These are phyloP conservation scores for Leucophenga maculata DNA, from an alignment of 2,888 invertebrate genomes.

Conservation along the genomic window DNA sequence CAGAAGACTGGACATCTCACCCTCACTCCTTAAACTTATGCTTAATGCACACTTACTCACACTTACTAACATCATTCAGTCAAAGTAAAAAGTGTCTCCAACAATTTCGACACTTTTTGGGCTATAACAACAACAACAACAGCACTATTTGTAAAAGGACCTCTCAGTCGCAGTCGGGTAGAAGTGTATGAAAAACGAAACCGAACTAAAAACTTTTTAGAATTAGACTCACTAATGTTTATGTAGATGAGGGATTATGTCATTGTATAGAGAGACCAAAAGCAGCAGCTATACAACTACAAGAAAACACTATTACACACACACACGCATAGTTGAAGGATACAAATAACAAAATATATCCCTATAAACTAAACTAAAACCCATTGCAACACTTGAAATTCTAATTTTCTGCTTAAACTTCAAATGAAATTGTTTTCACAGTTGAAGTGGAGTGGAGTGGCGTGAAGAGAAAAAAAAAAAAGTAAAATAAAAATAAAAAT, in stretches of 20 bases:
- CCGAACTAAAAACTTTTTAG: conserved; percentile 64
- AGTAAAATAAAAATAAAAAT: conserved; percentile 44
- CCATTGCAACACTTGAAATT: conserved; percentile 64
- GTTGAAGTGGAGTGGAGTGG: conserved; percentile 36
- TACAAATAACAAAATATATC: conserved; percentile 23
- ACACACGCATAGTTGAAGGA: conserved; percentile 27
- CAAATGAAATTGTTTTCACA: conserved; percentile 59
- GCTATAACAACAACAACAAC: background rate
- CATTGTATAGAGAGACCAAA: conserved; percentile 50
- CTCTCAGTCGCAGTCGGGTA: background rate
- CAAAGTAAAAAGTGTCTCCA: background rate
- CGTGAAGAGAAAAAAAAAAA: conserved; percentile 35
- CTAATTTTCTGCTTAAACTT: conserved; percentile 61
- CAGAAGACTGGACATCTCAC: conserved; percentile 35
- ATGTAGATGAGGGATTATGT: conserved; percentile 68
- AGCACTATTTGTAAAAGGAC: no score
- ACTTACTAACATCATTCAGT: background rate
- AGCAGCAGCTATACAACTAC: conserved; percentile 6
- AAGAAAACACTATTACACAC: conserved; percentile 26
- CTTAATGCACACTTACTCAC: conserved; percentile 1
- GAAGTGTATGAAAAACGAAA: conserved; percentile 39
- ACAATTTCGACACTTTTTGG: conserved; percentile 12
- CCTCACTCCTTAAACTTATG: no score
- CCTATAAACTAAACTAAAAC: conserved; percentile 30
- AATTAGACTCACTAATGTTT: conserved; percentile 67